phyloP scores from a whole-genome alignment of 2,888 invertebrate species.

The Ormia ochracea region DNA sequence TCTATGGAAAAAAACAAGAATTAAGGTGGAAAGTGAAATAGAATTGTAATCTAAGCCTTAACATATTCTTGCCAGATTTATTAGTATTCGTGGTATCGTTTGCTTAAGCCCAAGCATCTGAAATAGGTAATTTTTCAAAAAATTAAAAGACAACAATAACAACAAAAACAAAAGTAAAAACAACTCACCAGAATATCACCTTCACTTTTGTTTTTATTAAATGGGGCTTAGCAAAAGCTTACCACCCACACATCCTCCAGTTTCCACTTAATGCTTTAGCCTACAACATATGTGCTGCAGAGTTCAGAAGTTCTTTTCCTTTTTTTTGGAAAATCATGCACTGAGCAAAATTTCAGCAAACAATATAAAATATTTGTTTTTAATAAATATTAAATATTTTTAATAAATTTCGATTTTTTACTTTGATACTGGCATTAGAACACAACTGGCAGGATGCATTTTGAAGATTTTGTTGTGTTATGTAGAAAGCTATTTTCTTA shows the following conservation, averaged over 20 bases:
- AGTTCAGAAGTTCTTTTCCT: background rate
- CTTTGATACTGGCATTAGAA: no score
- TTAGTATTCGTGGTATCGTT: conserved; percentile 72
- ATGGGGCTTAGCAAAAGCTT: conserved; percentile 71
- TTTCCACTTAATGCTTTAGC: conserved; percentile 13
- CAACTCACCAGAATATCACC: conserved; percentile 24
- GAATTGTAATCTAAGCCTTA: conserved; percentile 7
- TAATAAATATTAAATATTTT: no score
- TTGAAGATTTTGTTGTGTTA: no score
- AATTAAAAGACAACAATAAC: conserved; percentile 2
- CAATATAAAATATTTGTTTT: no score
- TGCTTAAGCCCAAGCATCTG: conserved; percentile 66
- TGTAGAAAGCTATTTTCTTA: no score
- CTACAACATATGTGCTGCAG: conserved; percentile 6
- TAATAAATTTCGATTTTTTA: no score
- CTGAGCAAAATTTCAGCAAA: background rate
- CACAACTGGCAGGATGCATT: no score
- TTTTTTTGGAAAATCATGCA: background rate
- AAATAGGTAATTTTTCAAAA: conserved; percentile 70
- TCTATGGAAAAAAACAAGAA: background rate
- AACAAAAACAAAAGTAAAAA: no score
- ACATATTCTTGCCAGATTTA: conserved; percentile 67
- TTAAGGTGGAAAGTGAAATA: background rate
- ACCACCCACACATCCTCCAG: background rate
- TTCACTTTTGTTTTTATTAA: conserved; percentile 74